Conservation (phyloP, 2,797 vertebrate species). For the Myripristis jacobus region DNA sequence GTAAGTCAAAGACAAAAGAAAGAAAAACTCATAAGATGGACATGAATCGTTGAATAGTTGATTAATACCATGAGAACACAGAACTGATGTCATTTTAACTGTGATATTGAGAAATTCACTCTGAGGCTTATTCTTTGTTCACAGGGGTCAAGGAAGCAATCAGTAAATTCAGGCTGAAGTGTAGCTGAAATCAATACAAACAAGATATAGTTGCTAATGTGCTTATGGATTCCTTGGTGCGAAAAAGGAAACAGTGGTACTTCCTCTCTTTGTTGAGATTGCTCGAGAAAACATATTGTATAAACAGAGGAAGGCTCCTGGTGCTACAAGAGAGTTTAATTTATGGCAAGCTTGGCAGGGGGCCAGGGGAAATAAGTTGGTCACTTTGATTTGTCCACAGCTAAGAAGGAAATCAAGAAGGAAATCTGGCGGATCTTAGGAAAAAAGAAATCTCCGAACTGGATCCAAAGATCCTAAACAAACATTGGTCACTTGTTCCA, state of each 20-base stretch:
- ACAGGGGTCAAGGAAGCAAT: conserved; percentile 61
- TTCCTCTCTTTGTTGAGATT: conserved; percentile 66
- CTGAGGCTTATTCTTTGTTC: conserved; percentile 14
- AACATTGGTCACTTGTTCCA: not conserved
- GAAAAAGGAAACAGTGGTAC: conserved; percentile 58
- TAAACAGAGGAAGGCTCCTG: conserved; percentile 54
- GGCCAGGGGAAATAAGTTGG: conserved; percentile 43
- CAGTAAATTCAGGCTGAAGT: conserved; percentile 71
- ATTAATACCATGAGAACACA: conserved; percentile 33
- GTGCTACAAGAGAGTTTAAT: conserved; percentile 31
- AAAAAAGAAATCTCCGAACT: conserved; percentile 20
- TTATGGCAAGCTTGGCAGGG: conserved; percentile 21
- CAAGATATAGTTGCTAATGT: conserved; percentile 64
- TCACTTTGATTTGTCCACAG: conserved; percentile 33
- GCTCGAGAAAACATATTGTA: conserved; percentile 50
- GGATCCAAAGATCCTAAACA: conserved; percentile 11
- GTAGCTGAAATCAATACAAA: conserved; percentile 75
- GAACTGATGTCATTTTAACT: conserved; percentile 36
- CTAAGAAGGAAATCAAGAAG: conserved; percentile 8
- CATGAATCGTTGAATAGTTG: conserved; percentile 6
- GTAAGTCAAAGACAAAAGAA: conserved; percentile 14
- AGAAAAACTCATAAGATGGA: not conserved
- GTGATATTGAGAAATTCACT: conserved; percentile 45
- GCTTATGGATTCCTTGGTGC: conserved; percentile 57
- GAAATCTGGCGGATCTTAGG: conserved; percentile 9